phyloP scores from a whole-genome alignment of 2,113 vertebrate genomes.

The Dipodomys merriami region DNA sequence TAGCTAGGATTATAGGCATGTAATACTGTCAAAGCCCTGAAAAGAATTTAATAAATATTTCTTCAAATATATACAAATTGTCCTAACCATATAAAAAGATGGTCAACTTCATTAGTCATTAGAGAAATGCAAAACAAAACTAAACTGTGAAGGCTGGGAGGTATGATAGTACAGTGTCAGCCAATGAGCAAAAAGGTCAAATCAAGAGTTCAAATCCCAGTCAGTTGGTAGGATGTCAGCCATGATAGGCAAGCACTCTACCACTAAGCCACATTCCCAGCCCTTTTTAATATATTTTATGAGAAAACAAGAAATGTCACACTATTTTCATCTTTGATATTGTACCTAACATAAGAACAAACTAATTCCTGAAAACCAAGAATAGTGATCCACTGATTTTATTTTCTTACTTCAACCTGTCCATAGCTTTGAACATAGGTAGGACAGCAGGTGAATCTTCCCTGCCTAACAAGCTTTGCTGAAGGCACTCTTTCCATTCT shows the following conservation, averaged over 20 bases:
- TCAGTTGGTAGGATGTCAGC: too few relatives aligned
- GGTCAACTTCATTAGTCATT: background rate
- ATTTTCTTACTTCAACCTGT: background rate
- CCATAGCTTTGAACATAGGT: background rate
- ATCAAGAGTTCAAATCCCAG: too few relatives aligned
- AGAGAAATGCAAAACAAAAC: background rate
- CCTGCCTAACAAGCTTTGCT: background rate
- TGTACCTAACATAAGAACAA: constrained; percentile 17
- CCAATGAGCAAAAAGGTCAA: too few relatives aligned
- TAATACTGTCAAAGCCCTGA: too few relatives aligned
- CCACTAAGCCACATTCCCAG: too few relatives aligned
- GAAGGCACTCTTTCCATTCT: background rate
- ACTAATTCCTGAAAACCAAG: background rate
- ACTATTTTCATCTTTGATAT: background rate
- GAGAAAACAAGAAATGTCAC: background rate
- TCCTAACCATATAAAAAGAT: constrained; percentile 17
- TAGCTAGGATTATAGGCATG: too few relatives aligned
- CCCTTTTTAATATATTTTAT: constrained; percentile 21
- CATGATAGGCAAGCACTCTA: too few relatives aligned
- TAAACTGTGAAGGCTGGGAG: too few relatives aligned
- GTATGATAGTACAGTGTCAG: too few relatives aligned
- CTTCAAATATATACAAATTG: constrained; percentile 1
- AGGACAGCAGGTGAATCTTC: background rate
- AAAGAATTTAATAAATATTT: constrained; percentile 37
- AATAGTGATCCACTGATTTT: background rate